Conservation (phyloP, 2,888 invertebrate genomes). For the Hanleya hanleyi region DNA sequence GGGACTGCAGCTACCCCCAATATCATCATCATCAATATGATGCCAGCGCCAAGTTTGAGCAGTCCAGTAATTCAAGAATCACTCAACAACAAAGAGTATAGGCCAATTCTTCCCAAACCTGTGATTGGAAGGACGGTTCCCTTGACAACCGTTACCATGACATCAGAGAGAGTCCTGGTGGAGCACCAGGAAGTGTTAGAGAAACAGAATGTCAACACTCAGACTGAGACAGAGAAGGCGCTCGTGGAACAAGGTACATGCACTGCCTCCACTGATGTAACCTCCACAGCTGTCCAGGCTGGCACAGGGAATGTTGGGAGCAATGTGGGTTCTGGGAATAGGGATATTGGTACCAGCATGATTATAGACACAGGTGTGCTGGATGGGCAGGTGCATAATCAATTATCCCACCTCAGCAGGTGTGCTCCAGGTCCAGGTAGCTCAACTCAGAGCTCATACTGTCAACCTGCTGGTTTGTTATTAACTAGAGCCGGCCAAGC, state of each 20-base stretch:
- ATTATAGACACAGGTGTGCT: no score
- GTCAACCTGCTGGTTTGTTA: no score
- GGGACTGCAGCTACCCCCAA: background rate
- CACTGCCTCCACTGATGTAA: background rate
- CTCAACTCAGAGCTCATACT: no score
- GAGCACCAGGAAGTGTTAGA: background rate
- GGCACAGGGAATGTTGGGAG: background rate
- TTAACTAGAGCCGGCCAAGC: no score
- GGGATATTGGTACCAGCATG: background rate
- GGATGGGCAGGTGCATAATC: no score
- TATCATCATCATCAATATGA: background rate
- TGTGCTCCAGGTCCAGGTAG: no score
- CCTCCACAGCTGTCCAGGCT: background rate
- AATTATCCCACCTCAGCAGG: no score
- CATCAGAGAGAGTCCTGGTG: background rate
- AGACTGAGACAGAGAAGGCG: background rate
- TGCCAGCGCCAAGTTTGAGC: background rate
- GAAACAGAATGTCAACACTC: background rate
- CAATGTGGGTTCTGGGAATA: background rate
- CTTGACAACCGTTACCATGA: conserved; percentile 8
- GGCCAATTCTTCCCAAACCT: conserved; percentile 25
- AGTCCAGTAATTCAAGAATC: no score
- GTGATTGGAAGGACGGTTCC: conserved; percentile 9
- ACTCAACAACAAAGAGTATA: background rate
- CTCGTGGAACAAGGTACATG: background rate